Conservation (phyloP, 2,888 invertebrate species). For the Ischnura elegans region DNA sequence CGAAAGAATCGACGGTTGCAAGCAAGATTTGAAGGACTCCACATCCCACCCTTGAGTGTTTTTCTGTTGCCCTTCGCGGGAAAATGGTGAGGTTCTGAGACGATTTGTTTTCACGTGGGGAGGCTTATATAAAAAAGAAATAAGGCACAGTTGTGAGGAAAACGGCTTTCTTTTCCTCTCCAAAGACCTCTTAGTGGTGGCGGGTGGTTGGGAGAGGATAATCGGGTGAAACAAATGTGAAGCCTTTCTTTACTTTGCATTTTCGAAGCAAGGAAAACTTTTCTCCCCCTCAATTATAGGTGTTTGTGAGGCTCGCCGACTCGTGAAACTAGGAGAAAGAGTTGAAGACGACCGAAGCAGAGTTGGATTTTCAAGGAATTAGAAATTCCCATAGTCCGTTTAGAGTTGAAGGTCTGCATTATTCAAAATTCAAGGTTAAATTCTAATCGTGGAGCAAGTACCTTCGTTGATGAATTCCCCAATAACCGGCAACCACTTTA, state of each 20-base stretch:
- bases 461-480: not conserved
- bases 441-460: no score
- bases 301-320: not conserved
- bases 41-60: not conserved
- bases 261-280: conserved; percentile 13
- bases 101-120: not conserved
- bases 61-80: no score
- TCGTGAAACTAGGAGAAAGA: not conserved
- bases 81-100: not conserved
- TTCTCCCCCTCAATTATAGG: not conserved
- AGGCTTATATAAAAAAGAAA: not conserved
- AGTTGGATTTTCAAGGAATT: not conserved
- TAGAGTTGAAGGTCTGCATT: no score
- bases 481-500: no score
- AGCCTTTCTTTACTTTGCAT: not conserved
- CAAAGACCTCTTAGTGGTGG: not conserved
- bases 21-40: not conserved
- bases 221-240: not conserved
- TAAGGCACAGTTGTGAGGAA: not conserved
- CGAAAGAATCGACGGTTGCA: not conserved
- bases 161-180: not conserved
- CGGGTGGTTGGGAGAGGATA: not conserved
- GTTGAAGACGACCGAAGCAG: not conserved
- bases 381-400: not conserved
- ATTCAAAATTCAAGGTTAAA: no score